Evolutionary conservation across 2,888 invertebrate genomes (phyloP), one percentile per base, ranked within the genome.

Genomic region (Ochropleura plecta): DNA sequence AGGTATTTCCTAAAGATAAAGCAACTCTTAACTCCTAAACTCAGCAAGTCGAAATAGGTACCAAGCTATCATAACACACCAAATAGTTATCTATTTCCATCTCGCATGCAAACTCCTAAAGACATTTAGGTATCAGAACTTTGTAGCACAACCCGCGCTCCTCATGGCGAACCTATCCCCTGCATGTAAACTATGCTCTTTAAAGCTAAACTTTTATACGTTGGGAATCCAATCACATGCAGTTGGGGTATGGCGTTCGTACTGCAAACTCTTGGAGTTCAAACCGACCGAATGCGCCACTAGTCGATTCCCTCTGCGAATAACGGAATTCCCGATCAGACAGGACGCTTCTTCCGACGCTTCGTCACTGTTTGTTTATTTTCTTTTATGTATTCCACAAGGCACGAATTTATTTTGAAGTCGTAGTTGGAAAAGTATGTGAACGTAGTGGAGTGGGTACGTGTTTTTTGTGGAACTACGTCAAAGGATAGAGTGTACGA

Each of bases 311-410:
- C 91, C 93, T 96, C 90, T 95, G 93, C 92, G 92, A 90, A 92
- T 93, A 95, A 96, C 94, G 87, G 95, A 96, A 96, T 96, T 93
- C 90, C 89, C 93, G 93, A 96, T 95, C 95, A 93, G 91, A 88
- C 88, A 83, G 89, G 84, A 78, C 79, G 76, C 81, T 85, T 85
- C 85, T 87, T 85, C 79, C 79, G 62, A 89, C 78, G 88, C 89
- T 88, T 90, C 89, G 90, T 90, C 91, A 90, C 79, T 88, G 86
- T 88, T 89, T 93, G 91, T 91, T 92, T 91, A 91, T 91, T 91
- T 90, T 87, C 86, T 90, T 89, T 84, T 83, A 84, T 78, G 82
- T 88, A 89, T 88, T 86, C 86, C 84, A 82, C 86, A 81, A 86
- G 78, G 80, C 76, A 86, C 81, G 84, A 83, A 86, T 85, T 86